A percentile compares a stretch with the other conserved stretches of the same genome.
phyloP scores from a whole-genome alignment of 2,113 vertebrate genomes.

The Bubalus kerabau region DNA sequence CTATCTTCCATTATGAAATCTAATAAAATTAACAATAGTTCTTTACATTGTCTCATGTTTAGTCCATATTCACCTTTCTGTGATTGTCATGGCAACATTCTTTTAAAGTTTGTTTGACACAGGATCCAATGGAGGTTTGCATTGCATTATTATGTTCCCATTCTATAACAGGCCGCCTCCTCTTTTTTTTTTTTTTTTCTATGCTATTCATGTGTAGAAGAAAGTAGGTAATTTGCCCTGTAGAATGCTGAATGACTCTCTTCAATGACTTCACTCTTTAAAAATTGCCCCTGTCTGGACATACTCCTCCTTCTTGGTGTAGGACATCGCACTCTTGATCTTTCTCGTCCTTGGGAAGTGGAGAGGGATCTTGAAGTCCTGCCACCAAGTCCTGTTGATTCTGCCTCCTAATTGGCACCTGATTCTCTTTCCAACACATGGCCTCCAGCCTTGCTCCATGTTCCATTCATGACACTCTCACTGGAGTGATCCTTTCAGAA shows the following conservation, averaged over 20 bases:
- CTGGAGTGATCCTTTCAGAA: background rate
- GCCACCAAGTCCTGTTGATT: background rate
- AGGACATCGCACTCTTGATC: background rate
- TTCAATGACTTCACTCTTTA: background rate
- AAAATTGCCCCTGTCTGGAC: background rate
- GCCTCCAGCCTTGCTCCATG: background rate
- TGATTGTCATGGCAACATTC: background rate
- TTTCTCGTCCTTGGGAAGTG: background rate
- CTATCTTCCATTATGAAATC: background rate
- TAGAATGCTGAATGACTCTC: background rate
- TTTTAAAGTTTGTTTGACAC: slow-evolving; percentile 1
- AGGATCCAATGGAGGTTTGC: background rate
- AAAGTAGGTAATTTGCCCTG: background rate
- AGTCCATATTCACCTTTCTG: background rate
- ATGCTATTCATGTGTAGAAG: background rate
- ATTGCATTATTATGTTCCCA: background rate
- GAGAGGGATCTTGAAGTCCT: background rate
- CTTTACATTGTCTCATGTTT: background rate
- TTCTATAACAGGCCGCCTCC: background rate
- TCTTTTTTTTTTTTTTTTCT: background rate
- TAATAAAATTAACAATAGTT: slow-evolving; percentile 23
- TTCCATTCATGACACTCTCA: background rate
- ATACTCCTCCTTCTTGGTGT: background rate
- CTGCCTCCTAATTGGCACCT: background rate
- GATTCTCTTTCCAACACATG: background rate